These are phyloP conservation scores for Lasioglossum baleicum DNA, from an alignment of 1,140 invertebrate genomes.

Conservation along the genomic window DNA sequence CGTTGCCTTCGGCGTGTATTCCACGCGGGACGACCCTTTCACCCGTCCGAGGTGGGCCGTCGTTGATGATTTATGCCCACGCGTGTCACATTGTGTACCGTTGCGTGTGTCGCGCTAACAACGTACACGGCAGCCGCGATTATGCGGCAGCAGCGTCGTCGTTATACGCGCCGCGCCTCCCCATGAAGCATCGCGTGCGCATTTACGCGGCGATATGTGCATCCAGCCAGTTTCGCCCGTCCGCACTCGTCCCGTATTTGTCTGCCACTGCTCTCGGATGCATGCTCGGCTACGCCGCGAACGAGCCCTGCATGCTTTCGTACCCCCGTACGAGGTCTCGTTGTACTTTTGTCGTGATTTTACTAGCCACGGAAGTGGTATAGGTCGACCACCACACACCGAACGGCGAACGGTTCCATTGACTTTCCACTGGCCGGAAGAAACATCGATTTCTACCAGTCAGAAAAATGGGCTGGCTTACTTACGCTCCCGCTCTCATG, in stretches of 20 bases:
- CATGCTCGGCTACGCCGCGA: neutral
- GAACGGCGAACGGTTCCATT: too few species aligned
- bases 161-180: neutral
- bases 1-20: neutral
- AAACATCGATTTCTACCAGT: too few species aligned
- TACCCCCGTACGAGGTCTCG: too few species aligned
- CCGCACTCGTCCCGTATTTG: slow-evolving; percentile 1
- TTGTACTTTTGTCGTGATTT: too few species aligned
- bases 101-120: slow-evolving; percentile 28
- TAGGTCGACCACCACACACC: too few species aligned
- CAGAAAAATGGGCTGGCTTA: too few species aligned
- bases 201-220: neutral
- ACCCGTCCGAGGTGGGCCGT: neutral
- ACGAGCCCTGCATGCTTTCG: too few species aligned
- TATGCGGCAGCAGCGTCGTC: slow-evolving; percentile 10
- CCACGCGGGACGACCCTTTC: too few species aligned
- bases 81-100: slow-evolving; percentile 41
- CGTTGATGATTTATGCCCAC: slow-evolving; percentile 39
- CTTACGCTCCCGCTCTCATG: too few species aligned
- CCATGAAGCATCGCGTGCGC: neutral
- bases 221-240: neutral
- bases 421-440: too few species aligned
- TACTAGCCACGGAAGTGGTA: too few species aligned
- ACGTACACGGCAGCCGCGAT: slow-evolving; percentile 18
- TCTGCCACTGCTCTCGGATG: neutral